phyloP scores from a whole-genome alignment of 2,888 invertebrate species.

The Ornithoptera priamus region DNA sequence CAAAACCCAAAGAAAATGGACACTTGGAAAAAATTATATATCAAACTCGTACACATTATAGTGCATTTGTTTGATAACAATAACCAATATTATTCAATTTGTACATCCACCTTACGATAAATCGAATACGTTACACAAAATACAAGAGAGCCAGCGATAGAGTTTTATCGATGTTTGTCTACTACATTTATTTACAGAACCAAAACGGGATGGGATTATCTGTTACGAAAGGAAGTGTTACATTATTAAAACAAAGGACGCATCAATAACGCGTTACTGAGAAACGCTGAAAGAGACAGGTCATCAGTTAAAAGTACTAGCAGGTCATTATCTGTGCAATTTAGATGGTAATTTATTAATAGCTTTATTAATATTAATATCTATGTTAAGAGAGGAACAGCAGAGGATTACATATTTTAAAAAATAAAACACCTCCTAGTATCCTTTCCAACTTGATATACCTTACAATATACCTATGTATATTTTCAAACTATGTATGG shows the following conservation, averaged over 20 bases:
- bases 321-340: background rate
- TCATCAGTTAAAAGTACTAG: background rate
- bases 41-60: background rate
- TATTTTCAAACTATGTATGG: no score
- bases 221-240: background rate
- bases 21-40: no score
- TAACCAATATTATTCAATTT: slow-evolving; percentile 5
- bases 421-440: no score
- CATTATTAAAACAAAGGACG: background rate
- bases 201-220: slow-evolving; percentile 9
- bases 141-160: slow-evolving; percentile 5
- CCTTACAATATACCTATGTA: no score
- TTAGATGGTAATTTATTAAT: background rate
- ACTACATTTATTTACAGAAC: slow-evolving; percentile 8
- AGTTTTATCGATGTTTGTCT: slow-evolving; percentile 16
- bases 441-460: no score
- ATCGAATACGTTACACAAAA: slow-evolving; percentile 6
- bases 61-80: background rate
- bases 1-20: no score
- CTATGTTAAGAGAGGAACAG: no score
- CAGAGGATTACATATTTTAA: no score
- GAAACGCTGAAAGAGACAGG: background rate
- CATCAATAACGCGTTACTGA: background rate
- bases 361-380: no score
- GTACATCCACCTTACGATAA: slow-evolving; percentile 10